Evolutionary conservation across 64 coral and sea anemone genomes (phyloP).

Genomic region (Montipora cactus): DNA sequence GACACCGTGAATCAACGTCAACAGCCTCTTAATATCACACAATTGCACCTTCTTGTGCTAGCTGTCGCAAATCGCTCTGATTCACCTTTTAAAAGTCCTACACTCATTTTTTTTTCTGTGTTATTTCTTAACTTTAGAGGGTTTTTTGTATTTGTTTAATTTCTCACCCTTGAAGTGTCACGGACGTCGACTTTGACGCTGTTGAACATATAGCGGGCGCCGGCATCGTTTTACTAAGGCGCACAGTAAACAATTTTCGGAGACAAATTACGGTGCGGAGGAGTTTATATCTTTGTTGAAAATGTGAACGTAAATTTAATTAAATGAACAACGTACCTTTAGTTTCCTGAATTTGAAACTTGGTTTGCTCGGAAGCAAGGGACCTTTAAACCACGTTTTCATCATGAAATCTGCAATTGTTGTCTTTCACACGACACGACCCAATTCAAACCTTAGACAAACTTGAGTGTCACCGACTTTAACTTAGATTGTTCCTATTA

Average conservation of each 20-base stretch:
- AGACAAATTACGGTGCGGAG: background rate
- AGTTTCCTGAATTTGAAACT: constrained; percentile 17
- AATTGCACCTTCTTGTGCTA: no score
- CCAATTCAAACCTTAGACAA: constrained; percentile 1
- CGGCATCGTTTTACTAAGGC: background rate
- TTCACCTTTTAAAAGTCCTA: no score
- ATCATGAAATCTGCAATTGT: constrained; percentile 13
- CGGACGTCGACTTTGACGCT: no score
- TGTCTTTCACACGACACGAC: background rate
- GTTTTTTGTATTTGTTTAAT: no score
- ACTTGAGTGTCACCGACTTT: background rate
- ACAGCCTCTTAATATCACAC: background rate
- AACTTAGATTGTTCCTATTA: background rate
- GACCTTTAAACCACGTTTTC: constrained; percentile 35
- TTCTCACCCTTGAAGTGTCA: no score
- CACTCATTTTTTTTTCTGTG: no score
- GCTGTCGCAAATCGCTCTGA: no score
- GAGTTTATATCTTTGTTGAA: background rate
- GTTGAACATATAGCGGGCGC: no score
- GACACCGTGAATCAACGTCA: background rate
- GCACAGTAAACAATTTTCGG: background rate
- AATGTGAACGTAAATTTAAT: background rate
- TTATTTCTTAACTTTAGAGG: no score
- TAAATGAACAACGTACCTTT: background rate
- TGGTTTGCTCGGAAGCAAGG: constrained; percentile 17